Base-by-base conservation (phyloP, 2,888 invertebrate species). In the Sinhomidia bicolor region DNA sequence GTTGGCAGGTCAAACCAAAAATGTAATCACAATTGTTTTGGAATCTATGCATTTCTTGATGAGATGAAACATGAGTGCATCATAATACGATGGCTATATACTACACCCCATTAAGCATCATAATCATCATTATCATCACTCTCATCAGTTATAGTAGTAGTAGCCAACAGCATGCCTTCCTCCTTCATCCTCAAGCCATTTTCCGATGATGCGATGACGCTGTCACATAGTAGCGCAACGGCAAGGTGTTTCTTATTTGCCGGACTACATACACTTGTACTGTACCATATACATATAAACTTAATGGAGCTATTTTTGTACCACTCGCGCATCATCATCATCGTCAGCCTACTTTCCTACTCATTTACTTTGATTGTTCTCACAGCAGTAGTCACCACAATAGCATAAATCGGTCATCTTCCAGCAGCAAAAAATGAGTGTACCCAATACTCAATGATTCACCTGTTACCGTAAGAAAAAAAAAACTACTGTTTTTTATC, bases 371-470 rank as follows among this genome's bases (percentile, higher is more conserved):
- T 68, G 68, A 47, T 68, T 82, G 51, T 68, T 82, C 68, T 68
- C 51, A 44, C 44, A 68, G 54, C 44, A 44, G 36, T n/a, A 51
- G 51, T 14, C 51, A 51, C 1, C 14, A n/a, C 6, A 17, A 1
- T n/a, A 60, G 41, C 26, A 44, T 47, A 76, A 76, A 76, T 76
- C 76, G 29, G 68, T 82, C 82, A 82, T 68, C 82, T 82, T 82
- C 82, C 82, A 82, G 82, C 51, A 82, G n/a, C n/a, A 82, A 82
- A 82, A 78, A 82, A 68, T 36, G 17, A 23, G 32, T 68, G 54
- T 68, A 68, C 68, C 17, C 68, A 82, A 62, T 51, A 76, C 29
- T n/a, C 76, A 76, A 17, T 68, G 68, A 68, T 82, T 81, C 82
- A 82, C 65, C 68, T 82, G 51, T 65, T 82, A 82, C 47, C 68